Evolutionary conservation across 2,113 vertebrate species (phyloP), one percentile per base, ranked within the genome.

Genomic region (Pongo abelii): DNA sequence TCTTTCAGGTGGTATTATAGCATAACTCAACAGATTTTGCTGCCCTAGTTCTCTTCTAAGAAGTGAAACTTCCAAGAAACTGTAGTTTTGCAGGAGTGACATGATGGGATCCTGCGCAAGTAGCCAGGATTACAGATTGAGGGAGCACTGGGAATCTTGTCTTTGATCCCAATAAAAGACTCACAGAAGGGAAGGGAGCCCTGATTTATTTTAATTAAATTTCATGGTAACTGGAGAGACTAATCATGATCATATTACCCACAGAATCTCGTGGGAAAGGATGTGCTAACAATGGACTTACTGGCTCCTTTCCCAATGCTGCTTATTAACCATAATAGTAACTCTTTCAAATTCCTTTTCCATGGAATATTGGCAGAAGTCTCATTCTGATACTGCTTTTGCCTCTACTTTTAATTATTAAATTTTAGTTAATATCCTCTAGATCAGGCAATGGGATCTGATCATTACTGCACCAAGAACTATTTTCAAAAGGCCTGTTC

Each of bases 261-360:
- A 16, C 2, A 43, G 23, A 67, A 43, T 90, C 84, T 93, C 16
- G 0, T 70, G 72, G 78, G 84, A 97, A 97, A 96, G 9, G 32
- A 89, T 69, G 30, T 38, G 12, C 16, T 83, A 89, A 78, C 46
- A 89, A 57, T 12, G 22, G 89, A 74, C 40, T 79, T 88, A 17
- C 52, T 97, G 87, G 80, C 75, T 80, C 88, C 80, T 79, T 92
- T 92, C n/a, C 35, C 69, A 74, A 7, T 35, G 83, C 80, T 6
- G 38, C n/a, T 83, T 46, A 79, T 77, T 69, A 95, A 93, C 38
- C 77, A 43, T 46, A 67, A 40, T 43, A 95, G 72, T 64, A 27
- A 89, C 17, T 75, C 89, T 96, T 84, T n/a, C 67, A 78, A 91
- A 91, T 78, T 94, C 27, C 81, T 93, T 93, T 81, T 85, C 89